Evolutionary conservation across 2,888 invertebrate species (phyloP).

Genomic region (Melanophora roralis): DNA sequence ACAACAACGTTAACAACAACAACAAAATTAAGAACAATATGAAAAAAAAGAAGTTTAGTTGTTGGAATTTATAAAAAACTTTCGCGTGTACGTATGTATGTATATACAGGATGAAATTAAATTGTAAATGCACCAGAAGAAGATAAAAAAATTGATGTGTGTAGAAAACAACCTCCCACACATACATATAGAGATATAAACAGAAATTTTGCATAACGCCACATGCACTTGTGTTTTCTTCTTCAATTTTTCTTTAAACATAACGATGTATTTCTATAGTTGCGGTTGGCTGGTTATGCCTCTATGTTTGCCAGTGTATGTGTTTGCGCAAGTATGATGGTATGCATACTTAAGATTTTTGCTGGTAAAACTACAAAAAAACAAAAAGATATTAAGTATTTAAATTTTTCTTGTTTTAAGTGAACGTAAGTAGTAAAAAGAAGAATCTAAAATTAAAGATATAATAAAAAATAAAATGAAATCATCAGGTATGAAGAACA

Average conservation of each 20-base stretch:
- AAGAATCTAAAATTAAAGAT: neutral
- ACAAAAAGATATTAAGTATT: conserved; percentile 32
- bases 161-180: neutral
- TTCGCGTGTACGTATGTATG: neutral
- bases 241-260: neutral
- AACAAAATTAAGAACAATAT: conserved; percentile 10
- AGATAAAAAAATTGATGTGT: conserved; percentile 1
- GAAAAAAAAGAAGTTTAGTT: conserved; percentile 10
- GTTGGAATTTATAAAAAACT: neutral
- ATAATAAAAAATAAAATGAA: neutral
- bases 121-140: neutral
- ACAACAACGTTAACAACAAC: neutral
- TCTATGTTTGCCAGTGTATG: neutral
- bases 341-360: conserved; percentile 29
- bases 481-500: neutral
- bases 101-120: too few relatives aligned
- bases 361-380: conserved; percentile 20
- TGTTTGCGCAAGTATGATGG: neutral
- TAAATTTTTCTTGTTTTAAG: conserved; percentile 24
- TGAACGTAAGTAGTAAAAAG: neutral
- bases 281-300: neutral
- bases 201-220: conserved; percentile 12
- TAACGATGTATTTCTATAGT: neutral
- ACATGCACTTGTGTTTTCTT: conserved; percentile 18
- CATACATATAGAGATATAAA: neutral